Conservation (phyloP, 2,113 vertebrate species). For the Willisornis vidua region DNA sequence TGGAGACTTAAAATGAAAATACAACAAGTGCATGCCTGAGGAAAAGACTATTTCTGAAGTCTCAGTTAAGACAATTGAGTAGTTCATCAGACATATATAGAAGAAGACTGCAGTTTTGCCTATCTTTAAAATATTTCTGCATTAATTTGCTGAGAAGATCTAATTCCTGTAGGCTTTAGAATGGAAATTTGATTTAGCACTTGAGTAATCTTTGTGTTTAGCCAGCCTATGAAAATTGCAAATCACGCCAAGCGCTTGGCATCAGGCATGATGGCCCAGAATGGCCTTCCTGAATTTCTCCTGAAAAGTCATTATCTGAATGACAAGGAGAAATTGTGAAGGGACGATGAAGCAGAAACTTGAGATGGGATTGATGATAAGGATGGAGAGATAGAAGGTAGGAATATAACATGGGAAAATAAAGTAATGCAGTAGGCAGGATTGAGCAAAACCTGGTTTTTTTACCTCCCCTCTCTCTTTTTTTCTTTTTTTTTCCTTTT, state of each 20-base stretch:
- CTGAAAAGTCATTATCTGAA: background rate
- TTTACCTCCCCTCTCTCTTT: rapidly evolving
- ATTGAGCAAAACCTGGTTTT: background rate
- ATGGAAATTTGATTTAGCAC: background rate
- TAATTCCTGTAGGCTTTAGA: background rate
- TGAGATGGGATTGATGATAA: background rate
- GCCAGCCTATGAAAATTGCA: background rate
- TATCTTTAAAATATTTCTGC: background rate
- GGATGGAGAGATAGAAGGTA: background rate
- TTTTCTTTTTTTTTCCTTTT: rapidly evolving
- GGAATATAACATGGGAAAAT: background rate
- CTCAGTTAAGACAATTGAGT: background rate
- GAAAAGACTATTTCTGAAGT: background rate
- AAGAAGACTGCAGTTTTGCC: background rate
- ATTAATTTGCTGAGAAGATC: background rate
- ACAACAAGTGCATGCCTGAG: background rate
- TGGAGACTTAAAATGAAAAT: background rate
- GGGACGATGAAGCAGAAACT: background rate
- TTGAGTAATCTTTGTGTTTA: background rate
- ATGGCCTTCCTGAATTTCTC: background rate
- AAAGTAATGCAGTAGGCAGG: background rate
- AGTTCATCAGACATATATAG: background rate
- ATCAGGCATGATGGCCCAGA: background rate
- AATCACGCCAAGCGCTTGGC: background rate
- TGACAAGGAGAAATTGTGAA: background rate